These are phyloP conservation scores for Rousettus madagascariensis DNA, from an alignment of 2,797 vertebrate genomes.

Conservation along the genomic window DNA sequence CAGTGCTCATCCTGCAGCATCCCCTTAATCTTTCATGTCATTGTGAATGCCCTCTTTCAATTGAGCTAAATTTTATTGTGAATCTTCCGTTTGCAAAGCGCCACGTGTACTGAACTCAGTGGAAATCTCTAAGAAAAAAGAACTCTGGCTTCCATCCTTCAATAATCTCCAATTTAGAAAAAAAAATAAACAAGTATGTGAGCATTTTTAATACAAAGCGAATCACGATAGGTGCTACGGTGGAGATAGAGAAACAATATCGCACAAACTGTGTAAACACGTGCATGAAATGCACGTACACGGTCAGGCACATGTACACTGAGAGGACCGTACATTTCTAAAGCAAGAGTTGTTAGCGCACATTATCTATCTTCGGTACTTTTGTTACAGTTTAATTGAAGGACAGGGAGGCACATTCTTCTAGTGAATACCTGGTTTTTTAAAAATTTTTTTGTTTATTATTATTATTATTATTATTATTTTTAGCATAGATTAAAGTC, in stretches of 20 bases:
- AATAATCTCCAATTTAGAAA: neutral
- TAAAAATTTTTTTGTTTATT: neutral
- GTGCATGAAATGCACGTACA: neutral
- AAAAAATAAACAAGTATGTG: neutral
- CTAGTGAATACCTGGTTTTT: neutral
- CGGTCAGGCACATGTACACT: rapidly evolving
- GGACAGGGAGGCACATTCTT: neutral
- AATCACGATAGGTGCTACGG: neutral
- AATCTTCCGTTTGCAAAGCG: neutral
- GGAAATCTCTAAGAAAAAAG: neutral
- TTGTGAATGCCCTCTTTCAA: neutral
- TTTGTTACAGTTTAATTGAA: neutral
- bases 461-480: too few relatives aligned
- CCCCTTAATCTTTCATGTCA: neutral
- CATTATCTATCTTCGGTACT: neutral
- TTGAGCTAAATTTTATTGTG: neutral
- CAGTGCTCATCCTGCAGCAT: neutral
- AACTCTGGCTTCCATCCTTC: neutral
- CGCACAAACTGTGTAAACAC: neutral
- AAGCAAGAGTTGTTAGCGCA: neutral
- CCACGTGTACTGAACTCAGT: neutral
- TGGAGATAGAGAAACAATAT: neutral
- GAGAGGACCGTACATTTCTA: neutral
- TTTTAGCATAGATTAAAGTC: neutral
- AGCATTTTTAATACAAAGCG: neutral